Conservation (phyloP, 2,113 vertebrate genomes). For the Bos indicus region DNA sequence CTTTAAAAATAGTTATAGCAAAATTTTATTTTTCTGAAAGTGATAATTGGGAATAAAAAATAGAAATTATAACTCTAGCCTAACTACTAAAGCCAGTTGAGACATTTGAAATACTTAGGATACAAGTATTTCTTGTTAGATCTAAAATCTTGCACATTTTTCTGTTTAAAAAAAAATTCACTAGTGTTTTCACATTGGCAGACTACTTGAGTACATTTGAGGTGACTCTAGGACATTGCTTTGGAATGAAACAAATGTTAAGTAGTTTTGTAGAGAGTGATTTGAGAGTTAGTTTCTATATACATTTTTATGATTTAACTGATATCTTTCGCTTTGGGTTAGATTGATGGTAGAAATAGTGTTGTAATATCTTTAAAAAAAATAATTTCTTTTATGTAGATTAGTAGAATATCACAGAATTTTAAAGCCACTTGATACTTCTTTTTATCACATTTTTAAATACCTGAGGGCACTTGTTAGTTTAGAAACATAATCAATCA, state of each 20-base stretch:
- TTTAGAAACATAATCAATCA: not conserved
- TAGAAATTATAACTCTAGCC: not conserved
- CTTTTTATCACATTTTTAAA: not conserved
- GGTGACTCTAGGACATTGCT: not conserved
- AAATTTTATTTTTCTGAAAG: constrained; percentile 16
- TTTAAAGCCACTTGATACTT: not conserved
- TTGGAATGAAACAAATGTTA: constrained; percentile 9
- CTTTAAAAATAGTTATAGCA: not conserved
- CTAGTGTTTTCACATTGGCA: not conserved
- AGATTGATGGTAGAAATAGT: not conserved
- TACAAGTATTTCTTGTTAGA: not conserved
- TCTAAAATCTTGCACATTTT: not conserved
- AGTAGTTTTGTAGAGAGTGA: not conserved
- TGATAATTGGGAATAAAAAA: not conserved
- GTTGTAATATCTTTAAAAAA: not conserved
- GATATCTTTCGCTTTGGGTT: not conserved
- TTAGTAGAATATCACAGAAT: not conserved
- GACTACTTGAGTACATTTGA: not conserved
- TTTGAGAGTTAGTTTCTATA: not conserved
- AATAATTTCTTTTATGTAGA: not conserved
- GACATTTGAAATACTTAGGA: not conserved
- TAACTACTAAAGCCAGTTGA: not conserved
- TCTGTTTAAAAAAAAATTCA: not conserved
- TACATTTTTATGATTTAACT: not conserved
- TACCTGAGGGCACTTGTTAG: not conserved